Percentiles rank a stretch among this genome's conserved stretches.
Evolutionary conservation across 1,140 invertebrate genomes (phyloP).

Genomic region (Meloidogyne exigua): DNA sequence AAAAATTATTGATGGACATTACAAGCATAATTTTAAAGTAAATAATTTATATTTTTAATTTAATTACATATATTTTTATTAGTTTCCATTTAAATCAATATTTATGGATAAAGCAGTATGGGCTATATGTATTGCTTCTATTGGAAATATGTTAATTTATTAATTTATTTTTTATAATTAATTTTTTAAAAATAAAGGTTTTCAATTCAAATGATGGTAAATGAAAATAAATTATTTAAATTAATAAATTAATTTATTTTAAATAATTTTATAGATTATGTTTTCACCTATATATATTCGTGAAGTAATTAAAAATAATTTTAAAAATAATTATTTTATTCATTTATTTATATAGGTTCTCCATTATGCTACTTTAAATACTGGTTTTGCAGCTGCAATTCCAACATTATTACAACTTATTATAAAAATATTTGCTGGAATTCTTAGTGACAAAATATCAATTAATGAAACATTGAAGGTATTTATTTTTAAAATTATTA

Average conservation of each 20-base stretch:
- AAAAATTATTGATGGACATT: slow-evolving; percentile 33
- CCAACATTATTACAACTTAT: slow-evolving; percentile 45
- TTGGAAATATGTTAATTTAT: slow-evolving; percentile 45
- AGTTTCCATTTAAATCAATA: slow-evolving; percentile 49
- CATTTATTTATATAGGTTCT: slow-evolving; percentile 36
- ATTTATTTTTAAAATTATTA: slow-evolving; percentile 3
- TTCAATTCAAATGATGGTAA: slow-evolving; percentile 28
- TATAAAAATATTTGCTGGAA: slow-evolving; percentile 50
- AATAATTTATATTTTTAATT: background rate
- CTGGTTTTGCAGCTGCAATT: slow-evolving; percentile 43
- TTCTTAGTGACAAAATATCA: slow-evolving; percentile 39
- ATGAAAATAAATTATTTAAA: background rate
- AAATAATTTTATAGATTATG: slow-evolving; percentile 44
- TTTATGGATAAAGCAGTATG: slow-evolving; percentile 39
- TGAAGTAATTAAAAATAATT: slow-evolving; percentile 9
- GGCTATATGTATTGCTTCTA: slow-evolving; percentile 57
- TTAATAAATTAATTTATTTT: slow-evolving; percentile 34
- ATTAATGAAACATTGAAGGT: slow-evolving; percentile 27
- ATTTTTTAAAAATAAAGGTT: background rate
- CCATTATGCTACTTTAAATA: slow-evolving; percentile 32
- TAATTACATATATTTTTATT: slow-evolving; percentile 19
- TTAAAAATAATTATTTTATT: background rate
- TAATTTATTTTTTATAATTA: background rate
- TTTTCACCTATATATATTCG: slow-evolving; percentile 47
- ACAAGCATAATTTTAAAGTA: slow-evolving; percentile 35